phyloP scores from a whole-genome alignment of 2,797 vertebrate species.

The Silurus lanzhouensis region DNA sequence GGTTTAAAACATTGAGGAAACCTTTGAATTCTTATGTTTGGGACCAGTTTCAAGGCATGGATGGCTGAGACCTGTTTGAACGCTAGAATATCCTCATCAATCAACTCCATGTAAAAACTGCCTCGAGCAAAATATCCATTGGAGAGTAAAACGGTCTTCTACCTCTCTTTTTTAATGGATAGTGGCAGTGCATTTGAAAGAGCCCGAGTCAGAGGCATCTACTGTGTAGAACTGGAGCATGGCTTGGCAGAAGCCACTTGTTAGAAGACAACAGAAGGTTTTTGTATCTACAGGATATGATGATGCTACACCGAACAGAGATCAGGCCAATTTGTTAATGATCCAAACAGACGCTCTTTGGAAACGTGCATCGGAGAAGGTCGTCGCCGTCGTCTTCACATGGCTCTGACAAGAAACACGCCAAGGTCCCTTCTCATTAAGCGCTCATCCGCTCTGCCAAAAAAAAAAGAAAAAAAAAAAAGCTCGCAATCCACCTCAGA shows the following conservation, averaged over 20 bases:
- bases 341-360: slow-evolving; percentile 27
- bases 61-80: background rate
- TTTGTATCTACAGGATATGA: slow-evolving; percentile 36
- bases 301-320: slow-evolving; percentile 26
- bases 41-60: background rate
- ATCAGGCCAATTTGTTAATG: slow-evolving; percentile 27
- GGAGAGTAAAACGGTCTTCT: background rate
- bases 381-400: background rate
- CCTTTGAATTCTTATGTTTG: background rate
- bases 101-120: background rate
- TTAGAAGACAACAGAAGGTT: slow-evolving; percentile 23
- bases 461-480: slow-evolving; percentile 13
- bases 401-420: slow-evolving; percentile 11
- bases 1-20: background rate
- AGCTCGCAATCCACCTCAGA: slow-evolving; percentile 21
- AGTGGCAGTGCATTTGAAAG: slow-evolving; percentile 2
- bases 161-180: background rate
- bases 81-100: background rate
- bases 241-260: slow-evolving; percentile 7
- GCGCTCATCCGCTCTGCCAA: slow-evolving; percentile 38
- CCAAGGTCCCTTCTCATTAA: slow-evolving; percentile 19
- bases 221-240: slow-evolving; percentile 9
- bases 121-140: background rate
- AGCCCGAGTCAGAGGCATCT: background rate
- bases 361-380: slow-evolving; percentile 8